These are phyloP conservation scores for Brachypodius melanocephalos DNA, from an alignment of 2,113 vertebrate genomes.

Conservation along the genomic window DNA sequence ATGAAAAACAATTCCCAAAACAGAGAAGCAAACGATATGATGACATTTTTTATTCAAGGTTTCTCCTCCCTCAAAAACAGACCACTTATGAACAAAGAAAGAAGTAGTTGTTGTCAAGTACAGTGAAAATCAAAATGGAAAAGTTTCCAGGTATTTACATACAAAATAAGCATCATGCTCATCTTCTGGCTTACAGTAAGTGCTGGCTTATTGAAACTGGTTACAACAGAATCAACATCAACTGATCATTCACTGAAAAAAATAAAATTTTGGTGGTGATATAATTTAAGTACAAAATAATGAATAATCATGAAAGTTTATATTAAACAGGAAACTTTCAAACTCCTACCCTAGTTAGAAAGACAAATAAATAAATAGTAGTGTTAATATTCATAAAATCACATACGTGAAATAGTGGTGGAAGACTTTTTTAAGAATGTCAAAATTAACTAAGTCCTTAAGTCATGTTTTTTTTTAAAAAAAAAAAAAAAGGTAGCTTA, in stretches of 20 bases:
- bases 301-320: neutral
- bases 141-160: neutral
- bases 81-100: neutral
- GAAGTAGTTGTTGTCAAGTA: neutral
- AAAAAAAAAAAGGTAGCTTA: neutral
- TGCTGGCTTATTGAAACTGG: neutral
- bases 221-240: neutral
- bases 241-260: neutral
- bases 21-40: neutral
- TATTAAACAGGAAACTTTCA: neutral
- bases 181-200: neutral
- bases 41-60: neutral
- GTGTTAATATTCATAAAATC: neutral
- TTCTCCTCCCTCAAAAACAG: neutral
- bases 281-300: neutral
- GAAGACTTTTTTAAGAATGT: neutral
- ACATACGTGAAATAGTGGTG: neutral
- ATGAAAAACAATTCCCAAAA: neutral
- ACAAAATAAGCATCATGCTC: neutral
- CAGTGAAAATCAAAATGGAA: neutral
- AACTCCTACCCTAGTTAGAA: neutral
- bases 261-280: neutral
- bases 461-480: neutral
- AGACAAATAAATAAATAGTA: neutral
- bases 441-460: neutral